Percentiles rank a stretch among this genome's conserved stretches.
Conservation (phyloP, 1,140 invertebrate genomes). For the Brachionus sp. region DNA sequence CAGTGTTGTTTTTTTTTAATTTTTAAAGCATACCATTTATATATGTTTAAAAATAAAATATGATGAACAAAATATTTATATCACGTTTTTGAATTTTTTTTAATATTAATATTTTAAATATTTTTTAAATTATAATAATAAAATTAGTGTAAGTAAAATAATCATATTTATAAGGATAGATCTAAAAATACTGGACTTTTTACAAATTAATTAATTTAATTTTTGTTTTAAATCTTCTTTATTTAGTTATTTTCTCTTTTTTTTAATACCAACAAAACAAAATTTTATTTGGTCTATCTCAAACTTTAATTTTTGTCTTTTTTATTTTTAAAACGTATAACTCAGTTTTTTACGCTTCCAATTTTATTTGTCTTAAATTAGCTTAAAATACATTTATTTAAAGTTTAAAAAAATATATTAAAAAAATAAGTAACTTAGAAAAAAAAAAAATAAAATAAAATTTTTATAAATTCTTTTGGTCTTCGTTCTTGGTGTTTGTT, state of each 20-base stretch:
- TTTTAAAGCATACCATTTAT: too few species aligned
- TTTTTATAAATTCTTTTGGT: background rate
- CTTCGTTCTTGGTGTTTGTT: background rate
- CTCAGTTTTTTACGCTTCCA: background rate
- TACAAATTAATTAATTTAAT: background rate
- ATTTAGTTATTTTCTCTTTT: background rate
- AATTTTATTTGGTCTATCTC: background rate
- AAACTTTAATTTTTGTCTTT: background rate
- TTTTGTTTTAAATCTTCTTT: background rate
- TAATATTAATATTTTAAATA: too few species aligned
- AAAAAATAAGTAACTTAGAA: constrained; percentile 25
- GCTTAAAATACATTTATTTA: constrained; percentile 41
- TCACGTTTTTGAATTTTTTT: too few species aligned
- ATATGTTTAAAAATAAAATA: too few species aligned
- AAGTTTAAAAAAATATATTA: constrained; percentile 36
- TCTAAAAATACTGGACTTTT: too few species aligned
- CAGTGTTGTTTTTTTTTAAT: too few species aligned
- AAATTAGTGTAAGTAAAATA: too few species aligned
- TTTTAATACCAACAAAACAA: constrained; percentile 20
- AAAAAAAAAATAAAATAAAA: constrained; percentile 34
- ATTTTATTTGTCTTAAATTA: background rate
- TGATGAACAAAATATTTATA: too few species aligned
- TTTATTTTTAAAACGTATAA: background rate
- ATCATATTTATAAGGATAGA: too few species aligned
- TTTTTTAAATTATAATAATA: too few species aligned